A percentile compares a stretch with the other conserved stretches of the same genome.
These are phyloP conservation scores for Oreonectes daqikongensis DNA, from an alignment of 2,797 vertebrate genomes.

Conservation along the genomic window DNA sequence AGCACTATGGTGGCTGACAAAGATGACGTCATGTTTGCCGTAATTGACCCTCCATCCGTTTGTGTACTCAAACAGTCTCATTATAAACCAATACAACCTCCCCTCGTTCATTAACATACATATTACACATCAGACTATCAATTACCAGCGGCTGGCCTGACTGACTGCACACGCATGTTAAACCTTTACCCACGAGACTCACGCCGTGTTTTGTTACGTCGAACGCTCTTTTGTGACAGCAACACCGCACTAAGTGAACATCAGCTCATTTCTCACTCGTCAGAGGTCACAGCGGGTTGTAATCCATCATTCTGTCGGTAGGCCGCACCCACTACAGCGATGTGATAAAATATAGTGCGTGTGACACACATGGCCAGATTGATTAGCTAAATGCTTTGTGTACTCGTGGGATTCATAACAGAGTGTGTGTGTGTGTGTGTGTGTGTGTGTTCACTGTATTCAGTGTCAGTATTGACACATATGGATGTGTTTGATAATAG, in stretches of 20 bases:
- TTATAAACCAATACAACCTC: slow-evolving; percentile 3
- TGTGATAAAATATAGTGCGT: background rate
- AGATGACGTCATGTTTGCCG: too few relatives aligned
- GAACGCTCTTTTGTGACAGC: slow-evolving; percentile 5
- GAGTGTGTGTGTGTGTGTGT: background rate
- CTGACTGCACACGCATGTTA: background rate
- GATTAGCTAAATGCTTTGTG: slow-evolving; percentile 11
- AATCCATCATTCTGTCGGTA: slow-evolving; percentile 74
- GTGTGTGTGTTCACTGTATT: background rate
- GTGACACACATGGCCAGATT: background rate
- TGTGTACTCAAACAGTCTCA: background rate
- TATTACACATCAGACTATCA: background rate
- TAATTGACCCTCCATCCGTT: background rate
- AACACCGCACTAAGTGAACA: slow-evolving; percentile 8
- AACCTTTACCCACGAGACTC: background rate
- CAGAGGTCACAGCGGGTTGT: slow-evolving; percentile 56
- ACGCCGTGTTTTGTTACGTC: background rate
- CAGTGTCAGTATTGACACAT: slow-evolving; percentile 11
- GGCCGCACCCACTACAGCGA: slow-evolving; percentile 58
- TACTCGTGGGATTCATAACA: background rate
- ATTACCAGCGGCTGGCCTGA: background rate
- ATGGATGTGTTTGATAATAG: slow-evolving; percentile 21
- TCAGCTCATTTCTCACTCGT: slow-evolving; percentile 38
- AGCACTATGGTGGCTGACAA: too few relatives aligned
- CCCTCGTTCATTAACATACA: slow-evolving; percentile 18